Evolutionary conservation across 2,888 invertebrate genomes (phyloP).

Genomic region (Blastobasis adustella): DNA sequence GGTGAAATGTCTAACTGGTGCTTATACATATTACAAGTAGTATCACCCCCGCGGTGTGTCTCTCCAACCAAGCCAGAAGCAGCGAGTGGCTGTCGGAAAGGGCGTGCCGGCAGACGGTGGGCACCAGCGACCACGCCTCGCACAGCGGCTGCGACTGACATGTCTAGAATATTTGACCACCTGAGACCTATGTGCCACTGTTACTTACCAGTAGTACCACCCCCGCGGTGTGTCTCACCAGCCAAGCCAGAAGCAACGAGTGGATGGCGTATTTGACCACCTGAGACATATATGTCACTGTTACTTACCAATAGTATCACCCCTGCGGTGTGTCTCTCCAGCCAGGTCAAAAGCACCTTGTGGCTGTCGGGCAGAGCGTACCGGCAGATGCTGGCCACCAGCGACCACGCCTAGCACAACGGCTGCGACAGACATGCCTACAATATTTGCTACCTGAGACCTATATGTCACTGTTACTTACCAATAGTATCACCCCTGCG

Average conservation of each 20-base stretch:
- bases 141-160: slow-evolving; percentile 34
- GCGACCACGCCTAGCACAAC: slow-evolving; percentile 55
- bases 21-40: slow-evolving; percentile 35
- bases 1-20: too few species aligned
- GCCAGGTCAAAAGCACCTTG: slow-evolving; percentile 48
- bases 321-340: slow-evolving; percentile 55
- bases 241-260: slow-evolving; percentile 47
- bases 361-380: slow-evolving; percentile 54
- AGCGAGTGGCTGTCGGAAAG: slow-evolving; percentile 48
- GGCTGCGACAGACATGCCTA: too few species aligned
- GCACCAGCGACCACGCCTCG: slow-evolving; percentile 53
- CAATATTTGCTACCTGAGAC: too few species aligned
- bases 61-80: slow-evolving; percentile 52
- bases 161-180: too few species aligned
- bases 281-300: too few species aligned
- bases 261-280: slow-evolving; percentile 28
- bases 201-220: slow-evolving; percentile 49
- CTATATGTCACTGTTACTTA: slow-evolving; percentile 6
- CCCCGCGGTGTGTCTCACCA: slow-evolving; percentile 54
- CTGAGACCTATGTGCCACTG: too few species aligned
- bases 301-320: slow-evolving; percentile 40
- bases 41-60: slow-evolving; percentile 51
- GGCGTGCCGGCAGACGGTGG: slow-evolving; percentile 56
- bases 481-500: slow-evolving; percentile 46
- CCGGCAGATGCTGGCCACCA: slow-evolving; percentile 52